phyloP scores from a whole-genome alignment of 2,888 invertebrate species.

The Aquatica leii region DNA sequence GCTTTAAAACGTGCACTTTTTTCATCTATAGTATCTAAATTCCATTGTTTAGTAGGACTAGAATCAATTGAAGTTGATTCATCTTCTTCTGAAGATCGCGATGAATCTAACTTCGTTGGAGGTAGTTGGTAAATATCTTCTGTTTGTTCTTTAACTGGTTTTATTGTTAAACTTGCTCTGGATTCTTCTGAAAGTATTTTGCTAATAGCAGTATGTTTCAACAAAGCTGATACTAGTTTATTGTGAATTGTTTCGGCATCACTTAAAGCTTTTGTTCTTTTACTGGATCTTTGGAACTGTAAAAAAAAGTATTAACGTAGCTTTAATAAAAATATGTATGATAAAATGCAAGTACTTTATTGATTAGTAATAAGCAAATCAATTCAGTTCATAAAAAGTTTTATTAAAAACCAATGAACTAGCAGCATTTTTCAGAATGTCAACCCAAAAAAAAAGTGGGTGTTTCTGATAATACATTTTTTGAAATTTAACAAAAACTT shows the following conservation, averaged over 20 bases:
- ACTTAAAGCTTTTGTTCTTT: constrained; percentile 73
- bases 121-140: constrained; percentile 77
- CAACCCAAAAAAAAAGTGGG: too few relatives aligned
- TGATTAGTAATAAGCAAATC: too few relatives aligned
- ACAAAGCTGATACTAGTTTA: constrained; percentile 74
- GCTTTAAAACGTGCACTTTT: constrained; percentile 80
- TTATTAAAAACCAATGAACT: too few relatives aligned
- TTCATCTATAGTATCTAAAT: constrained; percentile 83
- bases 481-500: too few relatives aligned
- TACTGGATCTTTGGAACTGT: constrained; percentile 79
- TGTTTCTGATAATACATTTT: too few relatives aligned
- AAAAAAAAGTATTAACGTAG: too few relatives aligned
- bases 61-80: constrained; percentile 35
- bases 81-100: constrained; percentile 60
- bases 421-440: too few relatives aligned
- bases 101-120: constrained; percentile 52
- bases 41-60: constrained; percentile 63
- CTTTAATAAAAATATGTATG: not conserved
- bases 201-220: constrained; percentile 82
- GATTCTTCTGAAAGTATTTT: constrained; percentile 68
- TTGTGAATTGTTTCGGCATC: constrained; percentile 78
- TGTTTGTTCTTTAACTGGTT: constrained; percentile 41
- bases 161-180: constrained; percentile 48
- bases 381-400: too few relatives aligned
- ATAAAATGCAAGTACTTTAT: too few relatives aligned